phyloP scores from a whole-genome alignment of 2,888 invertebrate genomes.

The Esperia sulphurella region DNA sequence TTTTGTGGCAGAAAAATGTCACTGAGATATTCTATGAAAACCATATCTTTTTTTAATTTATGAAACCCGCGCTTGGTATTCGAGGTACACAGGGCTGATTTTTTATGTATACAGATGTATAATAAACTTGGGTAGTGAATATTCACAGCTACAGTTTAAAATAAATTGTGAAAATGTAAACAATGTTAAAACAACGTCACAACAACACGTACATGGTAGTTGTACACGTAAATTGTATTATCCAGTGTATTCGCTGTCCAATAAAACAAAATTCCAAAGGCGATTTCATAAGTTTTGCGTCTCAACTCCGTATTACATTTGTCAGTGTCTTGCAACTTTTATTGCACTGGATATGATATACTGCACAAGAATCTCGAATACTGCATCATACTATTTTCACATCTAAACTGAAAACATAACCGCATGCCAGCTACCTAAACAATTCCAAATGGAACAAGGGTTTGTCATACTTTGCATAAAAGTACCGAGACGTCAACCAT shows the following conservation, averaged over 20 bases:
- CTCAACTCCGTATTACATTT: slow-evolving; percentile 61
- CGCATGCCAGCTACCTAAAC: slow-evolving; percentile 59
- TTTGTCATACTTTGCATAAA: slow-evolving; percentile 63
- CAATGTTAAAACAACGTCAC: no score
- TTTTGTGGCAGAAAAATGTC: no score
- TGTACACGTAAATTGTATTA: no score
- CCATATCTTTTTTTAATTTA: no score
- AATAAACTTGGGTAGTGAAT: no score
- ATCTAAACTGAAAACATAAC: slow-evolving; percentile 55
- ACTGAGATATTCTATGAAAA: no score
- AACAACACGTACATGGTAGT: no score
- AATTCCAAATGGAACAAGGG: slow-evolving; percentile 65
- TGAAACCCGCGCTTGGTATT: no score
- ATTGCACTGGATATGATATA: slow-evolving; percentile 64
- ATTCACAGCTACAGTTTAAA: no score
- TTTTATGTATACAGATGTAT: no score
- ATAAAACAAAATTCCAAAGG: slow-evolving; percentile 49
- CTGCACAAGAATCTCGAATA: slow-evolving; percentile 51
- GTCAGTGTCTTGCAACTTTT: slow-evolving; percentile 72
- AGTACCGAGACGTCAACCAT: slow-evolving; percentile 70
- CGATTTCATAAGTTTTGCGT: slow-evolving; percentile 49
- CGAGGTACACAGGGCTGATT: no score
- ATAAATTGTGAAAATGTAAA: no score
- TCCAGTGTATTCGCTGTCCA: slow-evolving; percentile 37
- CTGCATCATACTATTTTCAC: slow-evolving; percentile 33